A percentile compares a stretch with the other conserved stretches of the same genome.
Evolutionary conservation across 2,888 invertebrate genomes (phyloP).

Genomic region (Lasioglossum oenotherae): DNA sequence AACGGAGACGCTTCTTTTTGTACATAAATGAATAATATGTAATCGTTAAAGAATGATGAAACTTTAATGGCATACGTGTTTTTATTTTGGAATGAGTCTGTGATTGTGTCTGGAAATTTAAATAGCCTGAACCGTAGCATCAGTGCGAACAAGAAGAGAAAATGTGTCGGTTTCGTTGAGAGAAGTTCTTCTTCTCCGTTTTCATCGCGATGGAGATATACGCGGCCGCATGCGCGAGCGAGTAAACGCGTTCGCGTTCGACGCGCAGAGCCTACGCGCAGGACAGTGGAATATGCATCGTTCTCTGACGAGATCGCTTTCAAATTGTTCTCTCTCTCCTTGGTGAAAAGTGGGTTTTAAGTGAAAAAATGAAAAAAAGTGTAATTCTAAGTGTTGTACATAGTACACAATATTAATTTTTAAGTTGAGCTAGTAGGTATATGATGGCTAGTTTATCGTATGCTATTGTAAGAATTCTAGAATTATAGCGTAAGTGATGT

Average conservation of each 20-base stretch:
- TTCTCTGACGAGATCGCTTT: conserved; percentile 33
- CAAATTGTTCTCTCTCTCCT: conserved; percentile 63
- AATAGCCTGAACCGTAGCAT: conserved; percentile 62
- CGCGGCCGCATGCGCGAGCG: not conserved
- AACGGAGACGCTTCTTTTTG: conserved; percentile 77
- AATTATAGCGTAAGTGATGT: conserved; percentile 77
- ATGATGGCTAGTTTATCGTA: conserved; percentile 81
- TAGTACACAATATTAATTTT: conserved; percentile 83
- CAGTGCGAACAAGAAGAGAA: conserved; percentile 56
- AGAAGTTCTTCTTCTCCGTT: not conserved
- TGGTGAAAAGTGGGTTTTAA: conserved; percentile 76
- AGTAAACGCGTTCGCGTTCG: not conserved
- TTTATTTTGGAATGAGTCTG: conserved; percentile 82
- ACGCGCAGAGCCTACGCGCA: not conserved
- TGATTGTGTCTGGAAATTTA: conserved; percentile 73
- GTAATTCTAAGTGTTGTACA: conserved; percentile 82
- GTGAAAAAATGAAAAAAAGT: conserved; percentile 65
- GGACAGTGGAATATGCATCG: conserved; percentile 31
- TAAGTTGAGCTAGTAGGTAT: conserved; percentile 82
- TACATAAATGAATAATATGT: conserved; percentile 79
- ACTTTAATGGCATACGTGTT: conserved; percentile 81
- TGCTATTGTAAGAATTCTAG: conserved; percentile 68
- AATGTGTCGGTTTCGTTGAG: not conserved
- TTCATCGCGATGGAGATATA: not conserved
- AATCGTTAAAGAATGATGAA: conserved; percentile 80